phyloP scores from a whole-genome alignment of 2,888 invertebrate species.

The Caprella mutica region DNA sequence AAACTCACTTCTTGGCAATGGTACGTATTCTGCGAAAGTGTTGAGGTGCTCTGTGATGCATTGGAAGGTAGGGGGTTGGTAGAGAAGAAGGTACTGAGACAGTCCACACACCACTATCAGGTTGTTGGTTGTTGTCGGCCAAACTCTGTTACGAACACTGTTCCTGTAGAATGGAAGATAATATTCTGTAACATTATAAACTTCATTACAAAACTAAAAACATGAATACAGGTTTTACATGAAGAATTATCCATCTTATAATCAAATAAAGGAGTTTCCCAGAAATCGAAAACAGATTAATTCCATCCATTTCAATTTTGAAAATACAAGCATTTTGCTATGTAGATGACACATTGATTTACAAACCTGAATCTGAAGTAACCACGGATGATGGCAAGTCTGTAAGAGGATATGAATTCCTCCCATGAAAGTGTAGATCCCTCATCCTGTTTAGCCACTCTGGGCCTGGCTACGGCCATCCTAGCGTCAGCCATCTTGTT shows the following conservation, averaged over 20 bases:
- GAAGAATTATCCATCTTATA: too few species aligned
- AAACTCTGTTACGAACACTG: slow-evolving; percentile 43
- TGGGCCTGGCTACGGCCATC: slow-evolving; percentile 30
- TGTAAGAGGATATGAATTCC: slow-evolving; percentile 24
- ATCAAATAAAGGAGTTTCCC: too few species aligned
- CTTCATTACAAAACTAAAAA: too few species aligned
- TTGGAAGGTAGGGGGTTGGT: slow-evolving; percentile 21
- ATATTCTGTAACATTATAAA: too few species aligned
- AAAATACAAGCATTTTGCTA: not conserved
- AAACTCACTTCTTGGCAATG: slow-evolving; percentile 24
- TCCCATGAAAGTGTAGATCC: slow-evolving; percentile 30
- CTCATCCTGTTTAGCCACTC: slow-evolving; percentile 29
- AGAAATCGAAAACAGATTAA: not conserved
- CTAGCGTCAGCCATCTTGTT: slow-evolving; percentile 34
- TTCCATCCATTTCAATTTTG: not conserved
- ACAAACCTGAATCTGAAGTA: slow-evolving; percentile 31
- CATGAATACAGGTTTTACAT: too few species aligned
- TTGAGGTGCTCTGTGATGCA: slow-evolving; percentile 18
- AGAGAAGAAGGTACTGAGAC: slow-evolving; percentile 38
- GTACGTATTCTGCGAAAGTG: slow-evolving; percentile 14
- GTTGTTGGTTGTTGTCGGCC: slow-evolving; percentile 45
- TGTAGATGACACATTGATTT: not conserved
- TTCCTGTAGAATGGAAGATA: slow-evolving; percentile 42
- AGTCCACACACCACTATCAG: slow-evolving; percentile 40
- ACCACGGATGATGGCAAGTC: slow-evolving; percentile 26